A percentile compares a stretch with the other conserved stretches of the same genome.
Evolutionary conservation across 1,140 invertebrate genomes (phyloP).

Genomic region (Pseudomyrmex concolor): DNA sequence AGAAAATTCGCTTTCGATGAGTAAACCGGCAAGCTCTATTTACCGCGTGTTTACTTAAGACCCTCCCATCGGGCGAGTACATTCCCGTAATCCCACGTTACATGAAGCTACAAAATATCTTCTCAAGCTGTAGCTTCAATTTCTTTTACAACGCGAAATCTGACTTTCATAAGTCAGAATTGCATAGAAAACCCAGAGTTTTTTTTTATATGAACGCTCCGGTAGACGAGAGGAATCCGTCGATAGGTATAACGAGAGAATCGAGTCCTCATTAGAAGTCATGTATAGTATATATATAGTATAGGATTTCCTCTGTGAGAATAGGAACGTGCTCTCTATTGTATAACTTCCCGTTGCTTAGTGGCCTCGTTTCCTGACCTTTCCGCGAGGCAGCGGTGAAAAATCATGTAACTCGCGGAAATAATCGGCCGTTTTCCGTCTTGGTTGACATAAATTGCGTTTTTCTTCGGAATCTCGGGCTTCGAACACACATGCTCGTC

Average conservation of each 20-base stretch:
- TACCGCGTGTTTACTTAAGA: too few species aligned
- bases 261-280: conserved; percentile 1
- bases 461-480: neutral
- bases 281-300: conserved; percentile 6
- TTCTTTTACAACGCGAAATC: neutral
- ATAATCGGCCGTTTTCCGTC: conserved; percentile 52
- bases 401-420: conserved; percentile 24
- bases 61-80: too few species aligned
- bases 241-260: conserved; percentile 10
- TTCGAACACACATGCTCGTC: neutral
- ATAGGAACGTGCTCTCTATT: conserved; percentile 59
- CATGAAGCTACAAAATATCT: neutral
- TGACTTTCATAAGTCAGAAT: neutral
- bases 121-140: neutral
- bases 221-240: neutral
- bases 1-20: too few species aligned
- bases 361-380: conserved; percentile 64
- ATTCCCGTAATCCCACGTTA: neutral
- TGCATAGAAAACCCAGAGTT: neutral
- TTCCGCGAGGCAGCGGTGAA: conserved; percentile 15
- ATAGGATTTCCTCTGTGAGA: conserved; percentile 52
- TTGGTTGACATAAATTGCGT: conserved; percentile 25
- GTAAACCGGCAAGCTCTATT: too few species aligned
- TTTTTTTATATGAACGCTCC: neutral
- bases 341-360: conserved; percentile 61